A percentile compares a stretch with the other conserved stretches of the same genome.
These are phyloP conservation scores for Heterohyrax brucei DNA, from an alignment of 2,797 vertebrate species.

Conservation along the genomic window DNA sequence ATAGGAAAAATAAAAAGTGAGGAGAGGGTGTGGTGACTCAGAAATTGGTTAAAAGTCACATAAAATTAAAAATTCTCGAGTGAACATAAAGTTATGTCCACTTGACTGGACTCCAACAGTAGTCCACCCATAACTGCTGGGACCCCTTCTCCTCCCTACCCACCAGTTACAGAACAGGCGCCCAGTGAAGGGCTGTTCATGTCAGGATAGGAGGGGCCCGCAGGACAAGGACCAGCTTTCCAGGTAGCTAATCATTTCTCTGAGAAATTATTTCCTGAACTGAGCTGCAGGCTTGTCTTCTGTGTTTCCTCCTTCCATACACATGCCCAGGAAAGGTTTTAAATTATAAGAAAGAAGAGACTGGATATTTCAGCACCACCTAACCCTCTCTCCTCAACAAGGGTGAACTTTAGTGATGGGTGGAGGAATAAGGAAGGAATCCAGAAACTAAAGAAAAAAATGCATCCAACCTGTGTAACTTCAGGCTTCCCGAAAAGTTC, in stretches of 20 bases:
- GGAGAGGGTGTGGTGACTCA: no score
- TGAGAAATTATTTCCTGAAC: background rate
- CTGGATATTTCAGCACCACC: background rate
- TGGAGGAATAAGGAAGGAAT: background rate
- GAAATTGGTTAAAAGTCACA: no score
- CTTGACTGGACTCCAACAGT: no score
- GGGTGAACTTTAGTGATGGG: background rate
- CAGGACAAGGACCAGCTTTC: background rate
- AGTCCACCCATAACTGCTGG: no score
- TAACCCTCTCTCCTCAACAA: background rate
- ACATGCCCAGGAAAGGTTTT: background rate
- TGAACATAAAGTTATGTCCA: no score
- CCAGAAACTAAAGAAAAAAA: background rate
- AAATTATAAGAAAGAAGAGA: background rate
- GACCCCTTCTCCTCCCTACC: background rate
- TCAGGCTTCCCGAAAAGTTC: background rate
- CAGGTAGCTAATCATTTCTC: background rate
- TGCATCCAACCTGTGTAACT: background rate
- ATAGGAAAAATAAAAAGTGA: background rate
- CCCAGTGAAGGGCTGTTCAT: background rate
- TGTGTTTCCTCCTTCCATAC: background rate
- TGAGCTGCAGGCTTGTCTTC: background rate
- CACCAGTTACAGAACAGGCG: background rate
- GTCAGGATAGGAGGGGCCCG: background rate
- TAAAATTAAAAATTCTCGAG: no score